Conservation (phyloP, 2,888 invertebrate species). For the Agrypnus murinus region DNA sequence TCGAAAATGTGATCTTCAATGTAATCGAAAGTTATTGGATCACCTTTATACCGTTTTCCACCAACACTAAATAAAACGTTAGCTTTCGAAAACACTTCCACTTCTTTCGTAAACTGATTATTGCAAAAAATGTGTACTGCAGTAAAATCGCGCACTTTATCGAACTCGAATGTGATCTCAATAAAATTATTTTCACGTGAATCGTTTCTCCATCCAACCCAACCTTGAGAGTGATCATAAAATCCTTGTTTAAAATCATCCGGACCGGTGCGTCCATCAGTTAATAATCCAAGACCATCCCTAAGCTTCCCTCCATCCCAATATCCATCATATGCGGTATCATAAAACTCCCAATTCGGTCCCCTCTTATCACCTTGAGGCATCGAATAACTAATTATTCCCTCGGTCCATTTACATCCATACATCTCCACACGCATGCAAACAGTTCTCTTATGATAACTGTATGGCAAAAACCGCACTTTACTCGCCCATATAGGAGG, state of each 20-base stretch:
- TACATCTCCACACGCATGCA: constrained; percentile 95
- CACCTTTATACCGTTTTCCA: constrained; percentile 81
- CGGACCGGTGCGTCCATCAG: constrained; percentile 87
- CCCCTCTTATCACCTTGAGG: constrained; percentile 90
- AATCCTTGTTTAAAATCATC: constrained; percentile 82
- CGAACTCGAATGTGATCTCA: constrained; percentile 87
- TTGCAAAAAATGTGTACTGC: constrained; percentile 88
- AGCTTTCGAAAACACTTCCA: constrained; percentile 88
- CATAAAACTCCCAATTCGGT: constrained; percentile 86
- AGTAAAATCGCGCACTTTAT: constrained; percentile 89
- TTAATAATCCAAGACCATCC: constrained; percentile 88
- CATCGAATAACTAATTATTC: constrained; percentile 89
- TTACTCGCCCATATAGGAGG: constrained; percentile 91
- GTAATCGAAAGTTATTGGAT: constrained; percentile 83
- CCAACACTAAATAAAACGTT: constrained; percentile 88
- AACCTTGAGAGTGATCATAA: constrained; percentile 79
- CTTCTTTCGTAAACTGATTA: constrained; percentile 89
- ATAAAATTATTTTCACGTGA: constrained; percentile 78
- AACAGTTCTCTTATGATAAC: constrained; percentile 87
- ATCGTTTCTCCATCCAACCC: constrained; percentile 95
- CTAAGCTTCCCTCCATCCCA: constrained; percentile 82
- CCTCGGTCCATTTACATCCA: constrained; percentile 91
- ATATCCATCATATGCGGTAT: constrained; percentile 89
- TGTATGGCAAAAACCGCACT: constrained; percentile 90
- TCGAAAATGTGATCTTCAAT: constrained; percentile 88